These are phyloP conservation scores for Hemistola chrysoprasaria DNA, from an alignment of 2,888 invertebrate genomes.

Conservation along the genomic window DNA sequence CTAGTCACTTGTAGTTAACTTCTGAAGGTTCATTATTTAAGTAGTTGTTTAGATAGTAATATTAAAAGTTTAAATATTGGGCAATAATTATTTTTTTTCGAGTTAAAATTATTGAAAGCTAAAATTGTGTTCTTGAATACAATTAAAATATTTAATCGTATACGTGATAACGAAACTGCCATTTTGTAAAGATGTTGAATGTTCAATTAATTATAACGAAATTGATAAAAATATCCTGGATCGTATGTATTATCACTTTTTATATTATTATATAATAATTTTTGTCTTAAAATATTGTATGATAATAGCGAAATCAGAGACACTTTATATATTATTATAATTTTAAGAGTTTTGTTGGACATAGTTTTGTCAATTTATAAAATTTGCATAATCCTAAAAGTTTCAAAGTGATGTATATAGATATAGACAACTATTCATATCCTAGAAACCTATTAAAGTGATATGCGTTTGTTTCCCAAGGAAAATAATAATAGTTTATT, in stretches of 20 bases:
- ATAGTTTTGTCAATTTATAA: conserved; percentile 24
- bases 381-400: conserved; percentile 22
- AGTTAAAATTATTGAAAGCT: neutral
- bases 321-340: too few relatives aligned
- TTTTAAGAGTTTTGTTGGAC: neutral
- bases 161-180: conserved; percentile 76
- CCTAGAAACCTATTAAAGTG: conserved; percentile 75
- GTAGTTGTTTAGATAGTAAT: conserved; percentile 7
- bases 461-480: conserved; percentile 76
- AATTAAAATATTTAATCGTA: conserved; percentile 56
- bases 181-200: conserved; percentile 59
- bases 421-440: conserved; percentile 70
- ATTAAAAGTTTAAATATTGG: conserved; percentile 34
- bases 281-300: too few relatives aligned
- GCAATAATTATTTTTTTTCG: conserved; percentile 59
- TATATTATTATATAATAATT: too few relatives aligned
- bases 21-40: conserved; percentile 28
- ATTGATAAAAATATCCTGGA: conserved; percentile 24
- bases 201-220: conserved; percentile 42
- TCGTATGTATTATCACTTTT: neutral
- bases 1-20: conserved; percentile 16
- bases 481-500: conserved; percentile 76
- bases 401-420: conserved; percentile 30
- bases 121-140: conserved; percentile 34
- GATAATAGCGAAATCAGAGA: too few relatives aligned